Evolutionary conservation across 2,888 invertebrate species (phyloP), one percentile per base, ranked within the genome.

Genomic region (Amphipyra berbera): DNA sequence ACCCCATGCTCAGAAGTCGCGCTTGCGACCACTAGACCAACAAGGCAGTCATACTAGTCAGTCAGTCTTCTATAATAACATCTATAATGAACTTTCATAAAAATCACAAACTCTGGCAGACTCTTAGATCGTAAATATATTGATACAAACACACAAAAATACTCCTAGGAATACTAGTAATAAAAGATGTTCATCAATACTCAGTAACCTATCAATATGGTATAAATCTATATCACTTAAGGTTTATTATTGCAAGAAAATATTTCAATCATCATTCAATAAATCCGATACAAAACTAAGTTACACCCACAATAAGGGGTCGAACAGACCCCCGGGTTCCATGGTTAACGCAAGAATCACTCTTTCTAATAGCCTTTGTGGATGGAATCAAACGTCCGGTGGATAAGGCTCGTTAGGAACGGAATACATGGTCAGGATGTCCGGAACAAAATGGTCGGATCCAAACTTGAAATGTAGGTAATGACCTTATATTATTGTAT

Each of bases 311-410:
- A 47, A 47, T 33, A 47, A 33, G 14, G 30, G 46, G 13, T 14
- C 33, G 33, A 47, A 35, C 33, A 47, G 9, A n/a, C 30, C n/a
- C 4, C n/a, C 7, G 13, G 30, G 8, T 47, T 33, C 33, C 21
- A 21, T 13, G 33, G n/a, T 47, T 35, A 47, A 33, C 33, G 33
- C 33, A 13, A 33, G 33, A 47, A 47, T 47, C 47, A 35, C 33
- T 47, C 47, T 33, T 33, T 14, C 33, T 47, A 47, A 47, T 33
- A 14, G 15, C 47, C 12, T 35, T 14, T 14, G 47, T 27, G 47
- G 33, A 33, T 33, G 14, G 33, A 33, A 6, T 13, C 7, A 5
- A 47, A 13, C 33, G 42, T 42, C 15, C 42, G 47, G 33, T 47
- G 47, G 33, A 12, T 33, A 47, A 35, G 14, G 47, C 10, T 47